Evolutionary conservation across 1,140 invertebrate genomes (phyloP).

Genomic region (Lerema accius): DNA sequence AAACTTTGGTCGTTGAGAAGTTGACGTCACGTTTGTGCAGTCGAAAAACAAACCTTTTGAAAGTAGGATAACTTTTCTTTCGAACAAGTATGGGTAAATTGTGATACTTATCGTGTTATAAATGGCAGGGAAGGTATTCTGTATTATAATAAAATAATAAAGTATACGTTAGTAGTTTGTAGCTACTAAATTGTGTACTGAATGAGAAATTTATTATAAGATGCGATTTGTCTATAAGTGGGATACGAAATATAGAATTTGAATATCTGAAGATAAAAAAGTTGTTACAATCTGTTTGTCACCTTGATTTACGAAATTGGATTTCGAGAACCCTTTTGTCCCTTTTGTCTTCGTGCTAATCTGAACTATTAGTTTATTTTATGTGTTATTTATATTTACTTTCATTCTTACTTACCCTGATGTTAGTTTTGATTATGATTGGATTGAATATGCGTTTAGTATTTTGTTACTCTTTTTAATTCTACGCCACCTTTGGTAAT

Average conservation of each 20-base stretch:
- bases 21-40: constrained; percentile 6
- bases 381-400: background rate
- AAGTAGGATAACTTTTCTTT: constrained; percentile 1
- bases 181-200: too few species aligned
- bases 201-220: too few species aligned
- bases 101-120: too few species aligned
- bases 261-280: background rate
- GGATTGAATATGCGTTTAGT: too few species aligned
- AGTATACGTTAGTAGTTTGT: too few species aligned
- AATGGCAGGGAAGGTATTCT: background rate
- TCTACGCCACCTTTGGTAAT: too few species aligned
- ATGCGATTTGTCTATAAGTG: too few species aligned
- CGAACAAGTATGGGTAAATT: too few species aligned
- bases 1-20: constrained; percentile 26
- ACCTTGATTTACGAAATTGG: background rate
- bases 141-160: too few species aligned
- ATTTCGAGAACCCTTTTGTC: background rate
- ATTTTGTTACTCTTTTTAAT: too few species aligned
- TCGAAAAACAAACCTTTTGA: background rate
- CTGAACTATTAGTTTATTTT: background rate
- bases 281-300: background rate
- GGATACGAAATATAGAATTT: background rate
- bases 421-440: too few species aligned
- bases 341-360: background rate
- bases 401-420: too few species aligned